These are phyloP conservation scores for Periophthalmus modestus DNA, from an alignment of 2,113 vertebrate genomes.

Conservation along the genomic window DNA sequence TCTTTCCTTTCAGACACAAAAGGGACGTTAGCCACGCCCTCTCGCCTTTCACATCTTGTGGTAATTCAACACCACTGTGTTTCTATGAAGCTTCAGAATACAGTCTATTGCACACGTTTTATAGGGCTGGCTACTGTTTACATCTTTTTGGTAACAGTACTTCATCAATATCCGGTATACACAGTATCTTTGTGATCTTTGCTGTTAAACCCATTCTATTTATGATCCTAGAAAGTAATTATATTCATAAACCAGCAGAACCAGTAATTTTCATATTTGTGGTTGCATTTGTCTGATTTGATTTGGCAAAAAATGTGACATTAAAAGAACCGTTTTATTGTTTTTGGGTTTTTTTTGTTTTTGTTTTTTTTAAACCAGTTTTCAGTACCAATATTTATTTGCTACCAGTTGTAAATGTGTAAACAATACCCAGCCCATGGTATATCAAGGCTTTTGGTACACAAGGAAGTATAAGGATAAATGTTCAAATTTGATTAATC, in stretches of 20 bases:
- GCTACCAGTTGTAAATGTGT: neutral
- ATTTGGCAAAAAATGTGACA: no score
- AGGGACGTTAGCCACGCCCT: neutral
- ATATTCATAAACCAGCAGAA: neutral
- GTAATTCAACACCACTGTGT: neutral
- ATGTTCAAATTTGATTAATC: neutral
- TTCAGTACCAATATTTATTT: no score
- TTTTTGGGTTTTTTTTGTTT: no score
- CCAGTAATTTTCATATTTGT: neutral
- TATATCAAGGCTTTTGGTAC: neutral
- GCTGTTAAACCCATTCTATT: no score
- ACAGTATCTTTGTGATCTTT: no score
- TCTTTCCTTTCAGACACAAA: neutral
- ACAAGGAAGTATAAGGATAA: neutral
- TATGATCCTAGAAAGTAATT: neutral
- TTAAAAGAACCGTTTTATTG: no score
- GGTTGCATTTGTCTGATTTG: no score
- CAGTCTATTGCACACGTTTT: neutral
- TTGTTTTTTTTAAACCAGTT: no score
- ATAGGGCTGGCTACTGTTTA: neutral
- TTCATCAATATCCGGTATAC: neutral
- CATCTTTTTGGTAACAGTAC: no score
- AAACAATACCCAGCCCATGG: neutral
- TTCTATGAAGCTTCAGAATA: neutral
- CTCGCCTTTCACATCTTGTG: neutral